Evolutionary conservation across 2,113 vertebrate genomes (phyloP), one percentile per base, ranked within the genome.

Genomic region (Anolis sagrei): DNA sequence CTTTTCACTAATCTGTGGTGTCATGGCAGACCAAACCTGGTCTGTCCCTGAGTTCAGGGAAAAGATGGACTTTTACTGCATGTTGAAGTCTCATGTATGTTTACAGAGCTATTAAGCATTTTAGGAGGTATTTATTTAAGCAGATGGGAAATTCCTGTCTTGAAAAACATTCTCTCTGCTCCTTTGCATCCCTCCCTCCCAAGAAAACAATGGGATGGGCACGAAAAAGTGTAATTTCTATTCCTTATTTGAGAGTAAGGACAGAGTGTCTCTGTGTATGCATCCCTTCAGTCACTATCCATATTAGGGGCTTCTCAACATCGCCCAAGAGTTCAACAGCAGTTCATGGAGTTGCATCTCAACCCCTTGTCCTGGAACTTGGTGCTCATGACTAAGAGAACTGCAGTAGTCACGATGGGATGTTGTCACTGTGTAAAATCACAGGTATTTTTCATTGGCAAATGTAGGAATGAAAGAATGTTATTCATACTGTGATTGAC

Each of bases 31-130:
- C 62, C 80, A 34, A 83, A 51, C 69, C 78, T 84, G 76, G 87
- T 83, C 85, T 85, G 80, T 85, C 64, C 62, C n/a, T 84, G 84
- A 89, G 89, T 94, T 92, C 83, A 79, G 90, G 92, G 90, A 84
- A 88, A 92, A 92, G 85, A 83, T 58, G 87, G 87, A 91, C 88
- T 91, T 89, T 58, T 74, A 51, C 81, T 10, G n/a, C 89, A 86
- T 80, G 49, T 92, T 93, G 92, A 89, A 93, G 89, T 88, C 75
- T 91, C 76, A 82, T 77, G 86, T 94, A 86, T 92, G 94, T 95
- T 95, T 95, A 95, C 94, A 94, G 91, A 92, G 89, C 90, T 94
- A 92, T 91, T 91, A 76, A 92, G 90, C 87, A 89, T 80, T 88
- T 86, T 1, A 54, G 79, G 91, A 91, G 76, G 87, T 91, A 93